These are phyloP conservation scores for Ceratoteleas bidentatus DNA, from an alignment of 1,140 invertebrate species.

Conservation along the genomic window DNA sequence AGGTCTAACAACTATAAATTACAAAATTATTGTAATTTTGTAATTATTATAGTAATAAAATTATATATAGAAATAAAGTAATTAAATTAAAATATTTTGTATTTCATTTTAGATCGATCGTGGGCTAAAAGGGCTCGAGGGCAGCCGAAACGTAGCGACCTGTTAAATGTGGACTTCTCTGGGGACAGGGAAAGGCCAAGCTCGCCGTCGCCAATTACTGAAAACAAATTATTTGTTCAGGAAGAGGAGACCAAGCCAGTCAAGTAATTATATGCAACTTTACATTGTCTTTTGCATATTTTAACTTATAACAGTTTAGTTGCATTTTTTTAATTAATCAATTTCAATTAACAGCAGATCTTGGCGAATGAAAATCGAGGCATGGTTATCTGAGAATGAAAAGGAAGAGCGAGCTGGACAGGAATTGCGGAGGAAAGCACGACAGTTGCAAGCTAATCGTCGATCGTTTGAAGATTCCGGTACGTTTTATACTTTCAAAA, in stretches of 20 bases:
- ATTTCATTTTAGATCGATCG: constrained; percentile 86
- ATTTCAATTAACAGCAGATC: constrained; percentile 76
- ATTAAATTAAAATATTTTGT: background rate
- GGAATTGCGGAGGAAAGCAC: constrained; percentile 84
- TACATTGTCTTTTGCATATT: too few species aligned
- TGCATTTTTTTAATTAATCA: background rate
- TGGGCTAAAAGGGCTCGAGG: constrained; percentile 91
- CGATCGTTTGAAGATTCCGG: constrained; percentile 91
- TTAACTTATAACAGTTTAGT: too few species aligned
- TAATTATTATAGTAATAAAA: too few species aligned
- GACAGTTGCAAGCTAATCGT: constrained; percentile 85
- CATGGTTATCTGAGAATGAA: constrained; percentile 93
- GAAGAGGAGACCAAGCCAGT: constrained; percentile 79
- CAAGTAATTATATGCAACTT: constrained; percentile 68
- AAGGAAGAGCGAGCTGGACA: constrained; percentile 88
- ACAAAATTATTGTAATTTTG: too few species aligned
- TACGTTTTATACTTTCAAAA: constrained; percentile 69
- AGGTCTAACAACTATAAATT: too few species aligned
- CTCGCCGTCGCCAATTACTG: constrained; percentile 85
- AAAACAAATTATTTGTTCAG: constrained; percentile 80
- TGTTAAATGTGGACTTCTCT: constrained; percentile 86
- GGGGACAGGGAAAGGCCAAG: constrained; percentile 87
- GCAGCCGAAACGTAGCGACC: constrained; percentile 85
- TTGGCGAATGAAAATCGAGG: constrained; percentile 94
- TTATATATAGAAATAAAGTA: too few species aligned